A percentile compares a stretch with the other conserved stretches of the same genome.
phyloP scores from a whole-genome alignment of 2,113 vertebrate species.

The Ictidomys tridecemlineatus region DNA sequence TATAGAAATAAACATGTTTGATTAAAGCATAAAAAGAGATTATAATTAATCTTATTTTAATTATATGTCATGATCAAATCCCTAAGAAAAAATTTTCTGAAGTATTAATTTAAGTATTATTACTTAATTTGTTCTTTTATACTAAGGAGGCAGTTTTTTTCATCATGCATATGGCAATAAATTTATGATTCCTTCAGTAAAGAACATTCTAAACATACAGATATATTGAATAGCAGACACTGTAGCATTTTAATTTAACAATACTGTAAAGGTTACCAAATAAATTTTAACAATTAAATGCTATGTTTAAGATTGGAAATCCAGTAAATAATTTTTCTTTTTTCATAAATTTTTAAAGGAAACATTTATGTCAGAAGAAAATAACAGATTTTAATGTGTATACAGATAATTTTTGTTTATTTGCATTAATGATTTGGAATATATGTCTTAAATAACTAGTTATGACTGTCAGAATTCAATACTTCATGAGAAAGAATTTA shows the following conservation, averaged over 20 bases:
- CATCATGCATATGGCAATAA: not conserved
- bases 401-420: not conserved
- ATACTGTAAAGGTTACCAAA: not conserved
- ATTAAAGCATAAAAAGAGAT: conserved; percentile 5
- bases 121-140: not conserved
- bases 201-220: not conserved
- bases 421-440: not conserved
- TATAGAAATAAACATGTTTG: not conserved
- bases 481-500: not conserved
- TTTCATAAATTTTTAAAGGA: not conserved
- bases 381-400: not conserved
- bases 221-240: not conserved
- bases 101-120: not conserved
- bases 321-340: not conserved
- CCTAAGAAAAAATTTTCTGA: not conserved
- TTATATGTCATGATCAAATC: not conserved
- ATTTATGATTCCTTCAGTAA: not conserved
- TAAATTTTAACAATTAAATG: not conserved
- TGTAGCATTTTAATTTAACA: not conserved
- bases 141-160: not conserved
- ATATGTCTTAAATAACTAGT: not conserved
- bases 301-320: not conserved
- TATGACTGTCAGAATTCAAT: not conserved
- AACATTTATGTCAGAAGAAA: not conserved
- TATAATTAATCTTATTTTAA: conserved; percentile 32